These are phyloP conservation scores for Sceloporus tristichus DNA, from an alignment of 2,113 vertebrate species.

Conservation along the genomic window DNA sequence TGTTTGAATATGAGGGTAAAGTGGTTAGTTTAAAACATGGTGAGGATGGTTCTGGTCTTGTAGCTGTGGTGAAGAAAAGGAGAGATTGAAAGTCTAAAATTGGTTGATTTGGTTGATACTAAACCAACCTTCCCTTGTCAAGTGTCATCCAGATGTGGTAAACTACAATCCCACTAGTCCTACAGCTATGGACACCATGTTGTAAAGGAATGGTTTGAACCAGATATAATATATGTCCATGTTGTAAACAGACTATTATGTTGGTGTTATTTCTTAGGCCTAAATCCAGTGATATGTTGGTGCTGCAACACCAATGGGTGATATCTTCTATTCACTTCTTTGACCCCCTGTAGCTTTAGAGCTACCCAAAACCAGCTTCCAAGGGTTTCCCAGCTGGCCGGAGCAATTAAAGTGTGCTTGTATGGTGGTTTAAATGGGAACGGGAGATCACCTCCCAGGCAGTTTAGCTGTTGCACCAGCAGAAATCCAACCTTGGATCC, in stretches of 20 bases:
- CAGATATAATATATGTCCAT: too few relatives aligned
- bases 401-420: neutral
- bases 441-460: too few relatives aligned
- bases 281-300: neutral
- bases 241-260: constrained; percentile 29
- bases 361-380: neutral
- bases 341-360: neutral
- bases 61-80: neutral
- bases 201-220: neutral
- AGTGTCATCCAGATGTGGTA: neutral
- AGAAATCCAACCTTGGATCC: too few relatives aligned
- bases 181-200: neutral
- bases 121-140: neutral
- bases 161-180: neutral
- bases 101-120: neutral
- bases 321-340: neutral
- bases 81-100: too few relatives aligned
- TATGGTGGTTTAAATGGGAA: too few relatives aligned
- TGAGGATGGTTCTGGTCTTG: neutral
- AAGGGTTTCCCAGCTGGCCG: neutral
- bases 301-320: too few relatives aligned
- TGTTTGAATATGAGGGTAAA: neutral
- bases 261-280: constrained; percentile 66
- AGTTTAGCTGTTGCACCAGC: too few relatives aligned
- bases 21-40: constrained; percentile 4